Evolutionary conservation across 2,113 vertebrate species (phyloP), one percentile per base, ranked within the genome.

Genomic region (Zootoca vivipara): DNA sequence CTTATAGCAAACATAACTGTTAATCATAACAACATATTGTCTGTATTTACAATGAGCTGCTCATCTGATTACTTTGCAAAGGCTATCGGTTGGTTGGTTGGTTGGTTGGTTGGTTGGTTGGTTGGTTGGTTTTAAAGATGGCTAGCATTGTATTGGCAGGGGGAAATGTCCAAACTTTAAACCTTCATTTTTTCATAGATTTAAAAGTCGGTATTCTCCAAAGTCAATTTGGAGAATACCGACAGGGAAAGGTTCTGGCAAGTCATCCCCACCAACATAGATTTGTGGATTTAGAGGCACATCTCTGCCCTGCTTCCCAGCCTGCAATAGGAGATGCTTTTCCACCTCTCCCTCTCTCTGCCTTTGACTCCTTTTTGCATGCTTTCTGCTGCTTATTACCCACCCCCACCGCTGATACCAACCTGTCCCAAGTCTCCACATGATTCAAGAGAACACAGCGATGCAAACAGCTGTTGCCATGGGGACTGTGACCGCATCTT

Each of bases 31-130:
- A 92, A 85, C 64, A 78, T 92, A 83, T 93, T 83, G 93, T 94
- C 95, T 96, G 95, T 96, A 92, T 87, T 94, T 96, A 94, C 90
- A 92, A 97, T 97, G 96, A 96, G 96, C 96, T 97, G 94, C 87
- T 78, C 94, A 89, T 96, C 94, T 82, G 58, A 69, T 95, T 94
- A 88, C 91, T 95, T 80, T 92, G 73, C 84, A 52, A 72, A 87
- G 78, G 78, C 90, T 30, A 92, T 94, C 91, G 90, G 73, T 90
- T n/a, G n/a, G n/a, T n/a, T n/a, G n/a, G n/a, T n/a, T n/a, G n/a
- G n/a, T 42, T 2, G 33, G 33, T 72, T 87, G 92, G 72, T 91
- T 94, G 75, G n/a, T 85, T 93, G 79, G 88, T 90, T 89, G 91
- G 35, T 38, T 42, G 7, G 46, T 46, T 46, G 2, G 46, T 46